Conservation (phyloP, 2,797 vertebrate species). For the Petrocephalus schoutedeni region DNA sequence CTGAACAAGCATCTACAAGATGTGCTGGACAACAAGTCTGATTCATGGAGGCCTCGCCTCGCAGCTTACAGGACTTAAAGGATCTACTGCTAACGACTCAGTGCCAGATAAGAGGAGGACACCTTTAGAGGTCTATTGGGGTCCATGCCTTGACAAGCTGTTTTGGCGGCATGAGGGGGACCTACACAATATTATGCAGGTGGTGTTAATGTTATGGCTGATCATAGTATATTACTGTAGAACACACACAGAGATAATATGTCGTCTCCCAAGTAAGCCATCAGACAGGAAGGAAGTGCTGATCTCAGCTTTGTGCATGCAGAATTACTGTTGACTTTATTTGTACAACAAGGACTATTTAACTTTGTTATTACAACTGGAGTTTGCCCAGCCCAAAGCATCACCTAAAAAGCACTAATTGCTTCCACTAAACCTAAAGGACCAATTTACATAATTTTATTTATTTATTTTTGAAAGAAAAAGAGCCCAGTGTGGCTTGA, state of each 20-base stretch:
- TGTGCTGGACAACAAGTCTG: neutral
- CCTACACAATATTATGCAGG: neutral
- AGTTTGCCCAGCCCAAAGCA: conserved; percentile 54
- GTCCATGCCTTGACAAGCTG: neutral
- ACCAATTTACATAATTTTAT: conserved; percentile 19
- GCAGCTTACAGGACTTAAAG: neutral
- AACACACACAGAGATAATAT: neutral
- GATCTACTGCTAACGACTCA: neutral
- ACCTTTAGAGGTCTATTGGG: neutral
- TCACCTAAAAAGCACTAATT: conserved; percentile 60
- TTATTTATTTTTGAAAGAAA: neutral
- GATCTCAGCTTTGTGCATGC: conserved; percentile 60
- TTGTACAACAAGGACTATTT: conserved; percentile 68
- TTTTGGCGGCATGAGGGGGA: neutral
- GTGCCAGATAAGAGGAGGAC: neutral
- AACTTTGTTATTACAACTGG: conserved; percentile 61
- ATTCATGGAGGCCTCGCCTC: neutral
- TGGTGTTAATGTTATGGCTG: neutral
- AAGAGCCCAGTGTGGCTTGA: neutral
- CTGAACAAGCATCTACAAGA: neutral
- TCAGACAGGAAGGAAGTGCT: conserved; percentile 34
- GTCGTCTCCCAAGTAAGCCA: conserved; percentile 43
- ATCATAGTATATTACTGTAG: neutral
- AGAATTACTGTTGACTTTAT: conserved; percentile 55
- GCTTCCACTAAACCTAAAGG: conserved; percentile 50